Conservation (phyloP, 1,140 invertebrate genomes). For the Drosophila nebulosa region DNA sequence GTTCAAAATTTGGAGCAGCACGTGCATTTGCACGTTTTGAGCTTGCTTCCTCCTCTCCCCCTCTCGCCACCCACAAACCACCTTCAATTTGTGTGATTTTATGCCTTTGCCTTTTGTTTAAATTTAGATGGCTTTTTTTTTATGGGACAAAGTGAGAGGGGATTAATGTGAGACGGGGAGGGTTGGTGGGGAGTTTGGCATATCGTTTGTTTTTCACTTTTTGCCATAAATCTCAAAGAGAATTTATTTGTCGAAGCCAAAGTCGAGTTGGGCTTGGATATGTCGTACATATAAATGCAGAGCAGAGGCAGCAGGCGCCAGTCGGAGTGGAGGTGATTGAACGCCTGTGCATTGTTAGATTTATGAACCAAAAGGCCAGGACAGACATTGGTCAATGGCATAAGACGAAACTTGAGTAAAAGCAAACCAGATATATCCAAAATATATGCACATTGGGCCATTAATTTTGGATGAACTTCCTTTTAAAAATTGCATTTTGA, state of each 20-base stretch:
- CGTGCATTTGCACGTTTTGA: constrained; percentile 75
- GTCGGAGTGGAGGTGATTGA: constrained; percentile 47
- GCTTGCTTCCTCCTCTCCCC: constrained; percentile 20
- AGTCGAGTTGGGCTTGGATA: constrained; percentile 39
- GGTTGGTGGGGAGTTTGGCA: constrained; percentile 21
- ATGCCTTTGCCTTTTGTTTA: constrained; percentile 55
- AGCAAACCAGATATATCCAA: constrained; percentile 19
- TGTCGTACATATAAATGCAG: constrained; percentile 13
- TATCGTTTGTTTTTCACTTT: constrained; percentile 1
- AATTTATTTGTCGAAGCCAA: constrained; percentile 71
- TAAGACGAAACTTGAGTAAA: constrained; percentile 22
- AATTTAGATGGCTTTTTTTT: constrained; percentile 65
- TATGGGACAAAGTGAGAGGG: constrained; percentile 50
- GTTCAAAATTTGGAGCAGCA: constrained; percentile 68
- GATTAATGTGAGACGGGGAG: not conserved
- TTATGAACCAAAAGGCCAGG: constrained; percentile 33
- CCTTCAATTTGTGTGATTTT: constrained; percentile 17
- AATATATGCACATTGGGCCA: constrained; percentile 3
- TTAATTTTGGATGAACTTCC: constrained; percentile 54
- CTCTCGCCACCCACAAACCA: not conserved
- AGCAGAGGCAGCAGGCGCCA: constrained; percentile 36
- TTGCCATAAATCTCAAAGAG: constrained; percentile 63
- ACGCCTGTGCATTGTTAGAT: constrained; percentile 60
- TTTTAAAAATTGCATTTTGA: constrained; percentile 52
- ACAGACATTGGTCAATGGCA: not conserved